These are phyloP conservation scores for Cygnus buccinator DNA, from an alignment of 2,113 vertebrate genomes.

Conservation along the genomic window DNA sequence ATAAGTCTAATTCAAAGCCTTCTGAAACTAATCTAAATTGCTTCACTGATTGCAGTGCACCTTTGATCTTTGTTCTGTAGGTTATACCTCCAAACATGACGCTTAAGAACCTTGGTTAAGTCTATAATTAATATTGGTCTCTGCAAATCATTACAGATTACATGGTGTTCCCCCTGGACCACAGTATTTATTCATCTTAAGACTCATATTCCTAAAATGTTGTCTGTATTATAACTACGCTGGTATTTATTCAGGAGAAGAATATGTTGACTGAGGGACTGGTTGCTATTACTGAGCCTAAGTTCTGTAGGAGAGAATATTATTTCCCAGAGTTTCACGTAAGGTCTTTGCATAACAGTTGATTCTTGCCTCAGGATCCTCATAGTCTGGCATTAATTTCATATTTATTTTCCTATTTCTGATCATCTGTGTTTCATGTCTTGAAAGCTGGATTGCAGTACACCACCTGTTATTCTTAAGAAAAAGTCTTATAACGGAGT, in stretches of 20 bases:
- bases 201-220: not conserved
- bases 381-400: not conserved
- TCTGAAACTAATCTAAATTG: not conserved
- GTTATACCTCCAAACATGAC: not conserved
- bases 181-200: not conserved
- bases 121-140: not conserved
- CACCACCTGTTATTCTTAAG: not conserved
- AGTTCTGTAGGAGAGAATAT: not conserved
- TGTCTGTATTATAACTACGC: not conserved
- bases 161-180: not conserved
- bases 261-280: not conserved
- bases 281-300: not conserved
- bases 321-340: not conserved
- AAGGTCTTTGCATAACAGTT: not conserved
- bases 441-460: not conserved
- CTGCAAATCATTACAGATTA: not conserved
- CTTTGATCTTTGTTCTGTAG: not conserved
- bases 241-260: not conserved
- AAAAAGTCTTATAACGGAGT: not conserved
- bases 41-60: not conserved
- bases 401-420: not conserved
- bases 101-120: not conserved
- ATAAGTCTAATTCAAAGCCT: not conserved
- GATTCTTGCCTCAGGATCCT: not conserved
- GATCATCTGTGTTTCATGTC: not conserved